Conservation (phyloP, 2,113 vertebrate genomes). For the Clarias batrachus region DNA sequence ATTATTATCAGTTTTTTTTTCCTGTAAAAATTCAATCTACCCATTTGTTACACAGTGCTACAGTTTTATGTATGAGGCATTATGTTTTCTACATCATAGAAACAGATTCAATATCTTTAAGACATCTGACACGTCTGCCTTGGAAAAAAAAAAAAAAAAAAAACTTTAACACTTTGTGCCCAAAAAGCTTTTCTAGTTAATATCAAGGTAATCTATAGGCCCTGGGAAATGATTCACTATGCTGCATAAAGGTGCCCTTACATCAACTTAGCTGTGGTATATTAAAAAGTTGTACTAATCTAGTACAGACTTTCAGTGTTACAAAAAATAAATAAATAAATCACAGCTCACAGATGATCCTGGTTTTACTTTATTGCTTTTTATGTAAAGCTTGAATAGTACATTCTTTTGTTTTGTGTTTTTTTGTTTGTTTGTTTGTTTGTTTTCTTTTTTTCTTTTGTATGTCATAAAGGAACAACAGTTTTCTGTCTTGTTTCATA, state of each 20-base stretch:
- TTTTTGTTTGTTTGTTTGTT: neutral
- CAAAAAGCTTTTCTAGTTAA: constrained; percentile 54
- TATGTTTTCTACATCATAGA: constrained; percentile 71
- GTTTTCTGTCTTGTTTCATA: constrained; percentile 46
- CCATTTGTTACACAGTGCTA: constrained; percentile 74
- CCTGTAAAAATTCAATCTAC: constrained; percentile 68
- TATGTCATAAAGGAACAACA: constrained; percentile 47
- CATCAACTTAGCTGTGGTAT: constrained; percentile 61
- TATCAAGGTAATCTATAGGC: constrained; percentile 65
- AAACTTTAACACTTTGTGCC: constrained; percentile 49
- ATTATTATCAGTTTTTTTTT: constrained; percentile 33
- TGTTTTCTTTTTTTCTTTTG: constrained; percentile 41
- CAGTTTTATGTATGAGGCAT: constrained; percentile 70
- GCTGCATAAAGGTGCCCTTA: constrained; percentile 66
- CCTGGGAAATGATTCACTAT: constrained; percentile 64
- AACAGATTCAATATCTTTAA: constrained; percentile 74
- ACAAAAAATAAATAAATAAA: constrained; percentile 12
- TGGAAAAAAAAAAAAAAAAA: constrained; percentile 62
- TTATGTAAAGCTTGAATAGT: constrained; percentile 59
- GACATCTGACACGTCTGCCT: constrained; percentile 68
- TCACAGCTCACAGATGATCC: constrained; percentile 54
- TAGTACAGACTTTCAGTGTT: constrained; percentile 31
- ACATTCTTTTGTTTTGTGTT: constrained; percentile 39
- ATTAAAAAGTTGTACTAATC: constrained; percentile 52
- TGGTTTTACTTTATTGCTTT: constrained; percentile 66